A percentile compares a stretch with the other conserved stretches of the same genome.
These are phyloP conservation scores for Enteromius radiatus DNA, from an alignment of 2,797 vertebrate genomes.

Conservation along the genomic window DNA sequence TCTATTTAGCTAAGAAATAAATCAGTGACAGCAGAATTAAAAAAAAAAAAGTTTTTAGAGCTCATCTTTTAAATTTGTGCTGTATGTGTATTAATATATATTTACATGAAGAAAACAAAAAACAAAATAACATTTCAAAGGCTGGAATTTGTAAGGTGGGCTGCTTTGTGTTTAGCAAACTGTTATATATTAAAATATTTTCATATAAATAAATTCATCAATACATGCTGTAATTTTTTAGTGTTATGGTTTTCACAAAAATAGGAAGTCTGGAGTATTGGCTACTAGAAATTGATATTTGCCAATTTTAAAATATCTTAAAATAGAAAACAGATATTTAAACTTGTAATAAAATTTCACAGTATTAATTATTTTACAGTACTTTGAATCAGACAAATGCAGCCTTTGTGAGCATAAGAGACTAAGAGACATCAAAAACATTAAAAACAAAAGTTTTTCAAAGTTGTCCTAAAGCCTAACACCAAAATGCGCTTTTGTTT, in stretches of 20 bases:
- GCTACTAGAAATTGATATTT: not conserved
- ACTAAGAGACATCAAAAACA: not conserved
- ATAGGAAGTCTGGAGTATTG: not conserved
- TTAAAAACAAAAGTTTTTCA: not conserved
- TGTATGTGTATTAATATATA: not conserved
- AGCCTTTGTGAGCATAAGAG: not conserved
- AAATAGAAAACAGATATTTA: not conserved
- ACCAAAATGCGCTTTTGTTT: not conserved
- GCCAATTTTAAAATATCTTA: not conserved
- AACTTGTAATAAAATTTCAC: not conserved
- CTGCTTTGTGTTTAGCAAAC: constrained; percentile 55
- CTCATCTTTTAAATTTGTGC: constrained; percentile 4
- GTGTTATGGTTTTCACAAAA: not conserved
- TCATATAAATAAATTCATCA: not conserved
- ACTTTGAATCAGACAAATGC: not conserved
- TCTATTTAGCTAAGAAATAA: not conserved
- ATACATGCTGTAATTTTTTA: not conserved
- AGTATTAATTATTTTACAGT: not conserved
- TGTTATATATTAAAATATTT: too few species aligned
- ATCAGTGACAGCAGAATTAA: not conserved
- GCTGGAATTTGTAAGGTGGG: constrained; percentile 17
- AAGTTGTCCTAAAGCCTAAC: not conserved
- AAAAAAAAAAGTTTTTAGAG: not conserved
- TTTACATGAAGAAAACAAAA: too few species aligned
- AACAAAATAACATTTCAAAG: not conserved